Evolutionary conservation across 1,140 invertebrate genomes (phyloP).

Genomic region (fruit fly (Drosophila melanogaster)): Release_6_plus_ISO1_MT NT_033779.5:16372501-16373000

Average conservation of each 20-base stretch:
- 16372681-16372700: conserved; percentile 48
- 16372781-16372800: not conserved
- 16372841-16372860: no score
- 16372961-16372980: not conserved
- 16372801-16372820: not conserved
- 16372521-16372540: conserved; percentile 5
- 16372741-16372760: conserved; percentile 9
- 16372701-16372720: conserved; percentile 29
- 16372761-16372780: conserved; percentile 17
- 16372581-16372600: conserved; percentile 21
- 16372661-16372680: conserved; percentile 59
- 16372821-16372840: not conserved
- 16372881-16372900: not conserved
- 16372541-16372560: conserved; percentile 47
- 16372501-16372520: conserved; percentile 57
- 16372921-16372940: no score
- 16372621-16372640: conserved; percentile 34
- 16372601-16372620: conserved; percentile 45
- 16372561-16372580: conserved; percentile 21
- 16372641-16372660: conserved; percentile 63
- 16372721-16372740: conserved; percentile 16
- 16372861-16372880: no score
- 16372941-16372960: no score
- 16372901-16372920: no score
- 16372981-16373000: conserved; percentile 5